A percentile compares a stretch with the other conserved stretches of the same genome.
phyloP scores from a whole-genome alignment of 2,797 vertebrate species.

The Austrolebias charrua region DNA sequence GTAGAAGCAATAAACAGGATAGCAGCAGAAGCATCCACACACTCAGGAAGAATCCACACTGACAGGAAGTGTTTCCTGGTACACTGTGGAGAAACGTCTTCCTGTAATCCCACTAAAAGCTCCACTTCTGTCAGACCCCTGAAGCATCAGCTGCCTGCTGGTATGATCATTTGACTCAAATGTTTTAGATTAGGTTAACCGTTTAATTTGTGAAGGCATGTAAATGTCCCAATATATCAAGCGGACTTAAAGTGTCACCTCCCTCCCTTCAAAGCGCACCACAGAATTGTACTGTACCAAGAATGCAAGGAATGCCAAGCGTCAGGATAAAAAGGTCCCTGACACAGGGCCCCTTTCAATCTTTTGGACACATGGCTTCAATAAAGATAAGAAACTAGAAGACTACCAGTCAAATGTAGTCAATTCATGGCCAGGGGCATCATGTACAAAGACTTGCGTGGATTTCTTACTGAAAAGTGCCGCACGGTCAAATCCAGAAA shows the following conservation, averaged over 20 bases:
- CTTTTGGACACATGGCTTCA: slow-evolving; percentile 7
- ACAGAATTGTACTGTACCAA: slow-evolving; percentile 21
- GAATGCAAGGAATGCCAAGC: slow-evolving; percentile 58
- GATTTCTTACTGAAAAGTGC: no score
- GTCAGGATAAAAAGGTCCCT: slow-evolving; percentile 26
- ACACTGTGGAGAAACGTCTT: slow-evolving; percentile 59
- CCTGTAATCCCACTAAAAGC: slow-evolving; percentile 15
- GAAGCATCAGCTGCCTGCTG: background rate
- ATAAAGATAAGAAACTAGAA: slow-evolving; percentile 19
- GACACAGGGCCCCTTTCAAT: slow-evolving; percentile 16
- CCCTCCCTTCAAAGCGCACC: slow-evolving; percentile 40
- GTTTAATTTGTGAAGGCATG: slow-evolving; percentile 39
- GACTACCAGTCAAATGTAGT: background rate
- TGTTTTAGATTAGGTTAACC: slow-evolving; percentile 32
- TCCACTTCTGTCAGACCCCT: slow-evolving; percentile 1
- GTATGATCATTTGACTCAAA: slow-evolving; percentile 11
- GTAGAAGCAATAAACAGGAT: slow-evolving; percentile 36
- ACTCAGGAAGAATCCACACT: slow-evolving; percentile 61
- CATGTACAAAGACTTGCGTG: no score
- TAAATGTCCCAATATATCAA: slow-evolving; percentile 44
- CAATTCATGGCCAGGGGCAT: no score
- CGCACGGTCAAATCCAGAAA: no score
- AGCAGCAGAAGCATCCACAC: slow-evolving; percentile 36
- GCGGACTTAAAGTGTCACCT: slow-evolving; percentile 25
- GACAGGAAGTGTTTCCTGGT: slow-evolving; percentile 74